Base-by-base conservation (phyloP, 2,113 vertebrate genomes). In the Ageneiosus marmoratus region DNA sequence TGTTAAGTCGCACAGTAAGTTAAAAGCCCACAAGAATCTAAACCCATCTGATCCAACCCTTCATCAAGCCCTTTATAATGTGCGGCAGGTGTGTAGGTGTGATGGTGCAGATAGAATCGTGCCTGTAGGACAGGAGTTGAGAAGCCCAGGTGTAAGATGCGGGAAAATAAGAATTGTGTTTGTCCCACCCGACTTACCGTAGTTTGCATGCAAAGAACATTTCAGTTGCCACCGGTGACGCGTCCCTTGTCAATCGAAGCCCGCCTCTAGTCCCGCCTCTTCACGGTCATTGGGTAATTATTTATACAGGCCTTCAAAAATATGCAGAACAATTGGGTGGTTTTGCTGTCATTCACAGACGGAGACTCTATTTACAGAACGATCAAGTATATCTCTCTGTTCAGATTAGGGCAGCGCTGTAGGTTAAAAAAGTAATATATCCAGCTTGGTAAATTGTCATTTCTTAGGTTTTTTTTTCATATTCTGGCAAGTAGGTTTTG, bases 181-280 rank as follows among this genome's bases (percentile, higher is more conserved):
- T 84, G 80, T 82, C 78, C 77, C 48, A 67, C 11, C 27, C 32
- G 69, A 15, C 20, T 37, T 82, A 24, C 83, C 83, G 83, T 87
- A 69, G 50, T 65, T 76, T 58, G 50, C 27, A 48, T 69, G 48
- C 29, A 7, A 79, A 69, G 69, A 69, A 75, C 75, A 67, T 79
- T 76, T 79, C 67, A 75, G 75, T 94, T 93, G 93, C 92, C 88
- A 88, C 78, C 89, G 89, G 92, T 93, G 92, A 95, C 91, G 91
- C 91, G 89, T 91, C 90, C 87, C 89, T 79, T 86, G 76, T 84
- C 79, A 60, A 0, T 72, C 37, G 51, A 73, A 79, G 4, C 86
- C 90, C 89, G 22, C 92, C 91, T 83, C 55, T 16, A 18, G 4
- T 73, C 13, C 78, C 18, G 44, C 8, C 56, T 44, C 29, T 70